These are phyloP conservation scores for Ganaspis sp. DNA, from an alignment of 1,140 invertebrate genomes.

Conservation along the genomic window DNA sequence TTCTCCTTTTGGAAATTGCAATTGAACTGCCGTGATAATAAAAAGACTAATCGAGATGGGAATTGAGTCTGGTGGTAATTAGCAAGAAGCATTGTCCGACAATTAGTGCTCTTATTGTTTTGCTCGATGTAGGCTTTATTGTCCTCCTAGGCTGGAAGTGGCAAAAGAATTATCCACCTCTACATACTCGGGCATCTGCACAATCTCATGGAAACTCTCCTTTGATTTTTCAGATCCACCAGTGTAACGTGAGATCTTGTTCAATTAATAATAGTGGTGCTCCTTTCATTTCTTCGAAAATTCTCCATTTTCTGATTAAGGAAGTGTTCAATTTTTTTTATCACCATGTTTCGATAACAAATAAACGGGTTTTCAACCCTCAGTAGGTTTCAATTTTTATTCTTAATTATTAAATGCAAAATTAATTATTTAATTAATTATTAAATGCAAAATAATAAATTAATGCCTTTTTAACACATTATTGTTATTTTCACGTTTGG, in stretches of 20 bases:
- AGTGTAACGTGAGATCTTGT: slow-evolving; percentile 63
- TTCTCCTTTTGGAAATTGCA: too few relatives aligned
- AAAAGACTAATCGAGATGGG: neutral
- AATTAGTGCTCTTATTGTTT: slow-evolving; percentile 44
- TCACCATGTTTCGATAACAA: neutral
- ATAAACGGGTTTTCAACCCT: neutral
- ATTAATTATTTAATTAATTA: too few relatives aligned
- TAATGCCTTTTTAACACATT: too few relatives aligned
- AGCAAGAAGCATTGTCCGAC: slow-evolving; percentile 41
- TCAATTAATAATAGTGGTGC: slow-evolving; percentile 60
- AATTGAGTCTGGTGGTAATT: slow-evolving; percentile 43
- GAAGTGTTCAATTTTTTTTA: slow-evolving; percentile 12
- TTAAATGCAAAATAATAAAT: too few relatives aligned
- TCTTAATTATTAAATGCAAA: neutral
- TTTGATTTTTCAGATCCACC: slow-evolving; percentile 31
- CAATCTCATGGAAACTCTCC: slow-evolving; percentile 12
- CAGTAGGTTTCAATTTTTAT: neutral
- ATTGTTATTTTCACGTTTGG: too few relatives aligned
- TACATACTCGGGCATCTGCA: slow-evolving; percentile 32
- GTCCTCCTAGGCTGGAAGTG: slow-evolving; percentile 52
- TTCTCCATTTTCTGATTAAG: neutral
- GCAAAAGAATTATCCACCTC: slow-evolving; percentile 56
- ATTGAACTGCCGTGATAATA: neutral
- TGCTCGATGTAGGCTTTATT: neutral
- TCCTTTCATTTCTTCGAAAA: neutral